These are phyloP conservation scores for Acleris laterana DNA, from an alignment of 2,888 invertebrate species.

Conservation along the genomic window DNA sequence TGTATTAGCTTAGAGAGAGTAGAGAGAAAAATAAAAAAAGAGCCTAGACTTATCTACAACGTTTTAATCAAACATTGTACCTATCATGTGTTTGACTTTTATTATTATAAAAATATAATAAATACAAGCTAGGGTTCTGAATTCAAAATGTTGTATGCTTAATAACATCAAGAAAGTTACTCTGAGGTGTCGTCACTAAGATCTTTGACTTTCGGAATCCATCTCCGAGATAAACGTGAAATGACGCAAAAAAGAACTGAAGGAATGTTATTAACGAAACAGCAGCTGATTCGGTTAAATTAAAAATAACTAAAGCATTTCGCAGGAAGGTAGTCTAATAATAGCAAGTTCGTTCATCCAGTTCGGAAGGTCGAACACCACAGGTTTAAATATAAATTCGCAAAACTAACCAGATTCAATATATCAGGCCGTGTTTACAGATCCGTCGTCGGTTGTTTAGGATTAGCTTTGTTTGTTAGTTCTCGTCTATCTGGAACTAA, in stretches of 20 bases:
- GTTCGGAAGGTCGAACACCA: slow-evolving; percentile 50
- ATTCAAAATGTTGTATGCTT: too few relatives aligned
- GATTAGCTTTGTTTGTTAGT: slow-evolving; percentile 64
- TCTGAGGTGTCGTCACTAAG: too few relatives aligned
- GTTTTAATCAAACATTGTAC: too few relatives aligned
- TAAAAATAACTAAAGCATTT: slow-evolving; percentile 56
- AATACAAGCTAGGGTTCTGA: too few relatives aligned
- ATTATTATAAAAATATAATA: too few relatives aligned
- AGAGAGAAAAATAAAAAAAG: too few relatives aligned
- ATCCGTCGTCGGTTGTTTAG: slow-evolving; percentile 77
- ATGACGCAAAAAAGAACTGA: neutral
- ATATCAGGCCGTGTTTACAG: slow-evolving; percentile 58
- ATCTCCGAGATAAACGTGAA: too few relatives aligned
- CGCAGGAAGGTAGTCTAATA: slow-evolving; percentile 73
- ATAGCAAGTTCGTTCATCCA: slow-evolving; percentile 76
- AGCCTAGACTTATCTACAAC: too few relatives aligned
- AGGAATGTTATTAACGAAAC: neutral
- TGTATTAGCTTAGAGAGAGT: too few relatives aligned
- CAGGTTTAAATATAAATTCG: slow-evolving; percentile 32
- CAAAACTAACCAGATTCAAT: slow-evolving; percentile 39
- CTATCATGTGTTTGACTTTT: too few relatives aligned
- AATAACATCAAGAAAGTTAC: too few relatives aligned
- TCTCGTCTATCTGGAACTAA: slow-evolving; percentile 18
- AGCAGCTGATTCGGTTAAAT: slow-evolving; percentile 39
- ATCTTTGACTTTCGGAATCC: too few relatives aligned